Evolutionary conservation across 2,113 vertebrate species (phyloP).

Genomic region (Tupaia tana): DNA sequence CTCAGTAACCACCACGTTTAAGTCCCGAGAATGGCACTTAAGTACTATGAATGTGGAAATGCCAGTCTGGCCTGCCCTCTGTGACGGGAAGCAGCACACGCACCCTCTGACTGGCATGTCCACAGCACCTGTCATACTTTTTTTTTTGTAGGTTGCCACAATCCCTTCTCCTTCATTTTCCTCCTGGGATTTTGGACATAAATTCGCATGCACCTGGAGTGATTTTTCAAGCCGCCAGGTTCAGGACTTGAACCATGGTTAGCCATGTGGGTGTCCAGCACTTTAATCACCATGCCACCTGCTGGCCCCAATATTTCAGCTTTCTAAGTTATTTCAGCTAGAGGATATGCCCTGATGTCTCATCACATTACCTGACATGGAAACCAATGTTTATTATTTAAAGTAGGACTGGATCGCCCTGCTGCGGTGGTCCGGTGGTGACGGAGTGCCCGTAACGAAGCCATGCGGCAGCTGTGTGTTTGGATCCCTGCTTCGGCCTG

Average conservation of each 20-base stretch:
- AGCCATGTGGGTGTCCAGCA: too few relatives aligned
- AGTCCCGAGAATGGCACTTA: neutral
- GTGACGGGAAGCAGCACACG: neutral
- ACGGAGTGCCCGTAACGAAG: too few relatives aligned
- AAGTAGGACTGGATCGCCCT: neutral
- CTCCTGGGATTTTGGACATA: too few relatives aligned
- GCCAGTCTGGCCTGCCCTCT: neutral
- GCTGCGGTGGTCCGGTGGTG: too few relatives aligned
- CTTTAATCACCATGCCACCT: too few relatives aligned
- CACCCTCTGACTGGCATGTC: neutral
- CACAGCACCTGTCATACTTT: neutral
- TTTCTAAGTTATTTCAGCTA: neutral
- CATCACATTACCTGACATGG: neutral
- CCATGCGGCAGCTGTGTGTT: too few relatives aligned
- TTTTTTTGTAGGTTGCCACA: neutral
- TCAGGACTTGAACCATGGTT: too few relatives aligned
- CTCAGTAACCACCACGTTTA: neutral
- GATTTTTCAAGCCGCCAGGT: too few relatives aligned
- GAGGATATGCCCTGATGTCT: neutral
- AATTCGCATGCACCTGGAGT: too few relatives aligned
- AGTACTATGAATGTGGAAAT: neutral
- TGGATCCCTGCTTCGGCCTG: too few relatives aligned
- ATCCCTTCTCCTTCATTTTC: too few relatives aligned
- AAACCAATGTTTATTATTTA: slow-evolving; percentile 13
- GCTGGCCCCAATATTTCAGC: neutral